Percentiles rank a stretch among this genome's conserved stretches.
These are phyloP conservation scores for Aspidiotus rigidus DNA, from an alignment of 2,888 invertebrate species.

Conservation along the genomic window DNA sequence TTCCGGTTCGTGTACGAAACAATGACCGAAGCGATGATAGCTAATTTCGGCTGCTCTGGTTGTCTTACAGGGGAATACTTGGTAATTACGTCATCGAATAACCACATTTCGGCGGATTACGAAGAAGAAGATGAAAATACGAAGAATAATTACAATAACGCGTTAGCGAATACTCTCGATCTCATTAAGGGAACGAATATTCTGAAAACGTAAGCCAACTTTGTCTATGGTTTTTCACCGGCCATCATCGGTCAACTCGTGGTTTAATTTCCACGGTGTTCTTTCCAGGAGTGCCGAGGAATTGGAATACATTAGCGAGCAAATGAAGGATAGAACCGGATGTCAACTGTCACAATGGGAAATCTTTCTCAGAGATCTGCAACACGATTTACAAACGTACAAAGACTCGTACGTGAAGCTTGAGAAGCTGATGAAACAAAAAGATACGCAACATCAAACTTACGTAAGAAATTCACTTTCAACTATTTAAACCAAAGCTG, in stretches of 20 bases:
- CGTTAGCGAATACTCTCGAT: constrained; percentile 13
- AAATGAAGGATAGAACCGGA: constrained; percentile 16
- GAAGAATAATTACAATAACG: constrained; percentile 23
- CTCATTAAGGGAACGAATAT: constrained; percentile 28
- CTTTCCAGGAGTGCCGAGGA: constrained; percentile 22
- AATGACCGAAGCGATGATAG: not conserved
- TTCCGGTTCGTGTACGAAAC: not conserved
- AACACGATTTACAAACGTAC: constrained; percentile 31
- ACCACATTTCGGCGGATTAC: not conserved
- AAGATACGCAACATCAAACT: constrained; percentile 26
- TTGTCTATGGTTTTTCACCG: not conserved
- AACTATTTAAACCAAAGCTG: not conserved
- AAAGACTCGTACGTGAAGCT: constrained; percentile 21
- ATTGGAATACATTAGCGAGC: constrained; percentile 24
- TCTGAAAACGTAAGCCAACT: constrained; percentile 27
- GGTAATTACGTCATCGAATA: constrained; percentile 12
- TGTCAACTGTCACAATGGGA: constrained; percentile 26
- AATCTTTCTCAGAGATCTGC: constrained; percentile 21
- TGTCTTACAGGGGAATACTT: constrained; percentile 24
- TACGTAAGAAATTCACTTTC: constrained; percentile 11
- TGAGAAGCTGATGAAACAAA: constrained; percentile 22
- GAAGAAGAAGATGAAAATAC: constrained; percentile 6
- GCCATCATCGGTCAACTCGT: not conserved
- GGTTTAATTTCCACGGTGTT: not conserved
- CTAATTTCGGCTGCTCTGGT: too few species aligned